These are phyloP conservation scores for Neopelma chrysocephalum DNA, from an alignment of 2,797 vertebrate genomes.

Conservation along the genomic window DNA sequence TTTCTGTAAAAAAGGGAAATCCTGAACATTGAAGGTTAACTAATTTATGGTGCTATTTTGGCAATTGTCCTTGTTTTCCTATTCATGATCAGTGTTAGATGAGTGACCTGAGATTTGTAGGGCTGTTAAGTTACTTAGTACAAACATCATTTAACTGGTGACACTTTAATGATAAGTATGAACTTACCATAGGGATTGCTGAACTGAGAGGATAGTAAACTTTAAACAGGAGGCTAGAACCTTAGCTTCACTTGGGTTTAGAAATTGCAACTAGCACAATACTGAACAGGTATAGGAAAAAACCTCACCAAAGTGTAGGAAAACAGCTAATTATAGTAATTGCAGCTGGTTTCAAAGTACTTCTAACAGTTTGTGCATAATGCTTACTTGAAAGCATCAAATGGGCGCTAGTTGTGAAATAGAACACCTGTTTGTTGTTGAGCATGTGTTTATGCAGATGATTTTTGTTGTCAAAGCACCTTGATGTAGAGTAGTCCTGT, in stretches of 20 bases:
- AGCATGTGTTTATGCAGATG: conserved; percentile 87
- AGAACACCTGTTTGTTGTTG: conserved; percentile 92
- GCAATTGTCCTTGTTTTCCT: neutral
- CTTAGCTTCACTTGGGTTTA: conserved; percentile 11
- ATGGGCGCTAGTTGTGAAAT: conserved; percentile 85
- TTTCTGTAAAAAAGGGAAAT: conserved; percentile 14
- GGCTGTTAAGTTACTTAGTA: neutral
- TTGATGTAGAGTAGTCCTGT: conserved; percentile 84
- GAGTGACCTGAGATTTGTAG: neutral
- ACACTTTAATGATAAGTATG: neutral
- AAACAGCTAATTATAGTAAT: conserved; percentile 86
- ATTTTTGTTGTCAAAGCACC: conserved; percentile 88
- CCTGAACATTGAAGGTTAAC: neutral
- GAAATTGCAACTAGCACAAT: conserved; percentile 42
- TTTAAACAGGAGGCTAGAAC: neutral
- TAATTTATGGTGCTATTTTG: conserved; percentile 17
- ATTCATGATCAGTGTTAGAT: neutral
- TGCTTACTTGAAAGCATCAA: conserved; percentile 81
- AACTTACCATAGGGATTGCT: neutral
- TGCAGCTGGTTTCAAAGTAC: conserved; percentile 88
- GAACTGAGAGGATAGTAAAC: neutral
- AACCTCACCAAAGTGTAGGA: conserved; percentile 63
- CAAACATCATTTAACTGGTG: neutral
- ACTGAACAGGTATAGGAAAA: conserved; percentile 72
- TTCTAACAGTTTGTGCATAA: conserved; percentile 84